A percentile compares a stretch with the other conserved stretches of the same genome.
phyloP scores from a whole-genome alignment of 2,888 invertebrate species.

The Malthinus flaveolus region DNA sequence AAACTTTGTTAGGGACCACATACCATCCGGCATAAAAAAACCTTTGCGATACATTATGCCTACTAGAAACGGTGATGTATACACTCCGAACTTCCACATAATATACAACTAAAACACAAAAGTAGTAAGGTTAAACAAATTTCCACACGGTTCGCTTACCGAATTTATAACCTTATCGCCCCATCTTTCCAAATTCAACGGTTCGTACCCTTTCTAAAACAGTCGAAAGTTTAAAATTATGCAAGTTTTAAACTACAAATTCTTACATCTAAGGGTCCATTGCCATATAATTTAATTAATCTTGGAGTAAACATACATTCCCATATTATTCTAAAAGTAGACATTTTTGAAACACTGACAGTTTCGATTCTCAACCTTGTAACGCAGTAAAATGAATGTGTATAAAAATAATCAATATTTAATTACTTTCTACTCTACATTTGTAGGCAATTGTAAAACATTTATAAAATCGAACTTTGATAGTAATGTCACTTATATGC shows the following conservation, averaged over 20 bases:
- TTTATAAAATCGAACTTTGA: neutral
- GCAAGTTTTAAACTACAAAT: neutral
- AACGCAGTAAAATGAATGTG: too few relatives aligned
- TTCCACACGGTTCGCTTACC: conserved; percentile 55
- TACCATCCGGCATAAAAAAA: conserved; percentile 63
- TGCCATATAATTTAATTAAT: conserved; percentile 70
- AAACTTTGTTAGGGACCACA: conserved; percentile 62
- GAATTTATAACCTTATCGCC: conserved; percentile 72
- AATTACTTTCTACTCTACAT: neutral
- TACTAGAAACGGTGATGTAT: conserved; percentile 75
- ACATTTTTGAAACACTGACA: conserved; percentile 32
- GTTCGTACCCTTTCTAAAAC: conserved; percentile 67
- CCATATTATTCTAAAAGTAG: conserved; percentile 59
- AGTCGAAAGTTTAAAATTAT: conserved; percentile 8
- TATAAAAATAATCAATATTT: neutral
- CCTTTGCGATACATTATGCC: conserved; percentile 71
- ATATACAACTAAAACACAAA: conserved; percentile 59
- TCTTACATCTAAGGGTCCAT: conserved; percentile 60
- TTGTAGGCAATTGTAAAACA: neutral
- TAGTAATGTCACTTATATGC: conserved; percentile 5
- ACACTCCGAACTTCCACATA: conserved; percentile 70
- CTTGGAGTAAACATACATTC: conserved; percentile 72
- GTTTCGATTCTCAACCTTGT: too few relatives aligned
- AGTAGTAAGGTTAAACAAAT: neutral
- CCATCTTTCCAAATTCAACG: conserved; percentile 70